Evolutionary conservation across 2,797 vertebrate species (phyloP), one percentile per base, ranked within the genome.

Genomic region (Monodelphis domestica): DNA sequence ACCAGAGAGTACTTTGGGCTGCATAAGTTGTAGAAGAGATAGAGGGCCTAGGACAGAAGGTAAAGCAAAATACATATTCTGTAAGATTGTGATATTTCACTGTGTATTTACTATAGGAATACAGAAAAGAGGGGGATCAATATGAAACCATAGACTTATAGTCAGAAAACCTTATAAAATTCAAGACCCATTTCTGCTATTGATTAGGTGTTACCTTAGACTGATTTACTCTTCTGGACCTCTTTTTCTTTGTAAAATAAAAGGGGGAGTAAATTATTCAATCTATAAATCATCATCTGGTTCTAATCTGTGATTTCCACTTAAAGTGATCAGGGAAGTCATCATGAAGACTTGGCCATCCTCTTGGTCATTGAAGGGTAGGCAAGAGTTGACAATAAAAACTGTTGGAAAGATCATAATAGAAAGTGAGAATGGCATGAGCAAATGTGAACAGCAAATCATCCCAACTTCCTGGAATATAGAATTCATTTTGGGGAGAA

Each of bases 371-470:
- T 94, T 90, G 94, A 53, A 89, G 84, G 92, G 52, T 90, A 50
- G 93, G 88, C 56, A 95, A 95, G 51, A 12, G 89, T 92, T 96
- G 93, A 94, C 30, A 94, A 91, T 97, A 57, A 95, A 95, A 70
- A 70, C 63, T n/a, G 15, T 63, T 38, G 14, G 15, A 70, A 70
- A 70, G n/a, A 21, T 70, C 63, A 70, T 70, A 7, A 21, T 21
- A 70, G 15, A 70, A 70, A 70, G 63, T n/a, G 89, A 55, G 53
- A 93, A 63, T 93, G 57, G 56, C 63, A 87, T 90, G 59, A 95
- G 26, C 63, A 54, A 57, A 91, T 54, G 33, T 94, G 78, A 91
- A 91, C 78, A 93, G 63, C 95, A 90, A 91, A 38, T 95, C 59
- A 50, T 93, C 54, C 0, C 87, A 57, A 45, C 94, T 91, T 57